Percentiles rank a stretch among this genome's conserved stretches.
Evolutionary conservation across 1,140 invertebrate species (phyloP).

Genomic region (Scaptomyza graminum): DNA sequence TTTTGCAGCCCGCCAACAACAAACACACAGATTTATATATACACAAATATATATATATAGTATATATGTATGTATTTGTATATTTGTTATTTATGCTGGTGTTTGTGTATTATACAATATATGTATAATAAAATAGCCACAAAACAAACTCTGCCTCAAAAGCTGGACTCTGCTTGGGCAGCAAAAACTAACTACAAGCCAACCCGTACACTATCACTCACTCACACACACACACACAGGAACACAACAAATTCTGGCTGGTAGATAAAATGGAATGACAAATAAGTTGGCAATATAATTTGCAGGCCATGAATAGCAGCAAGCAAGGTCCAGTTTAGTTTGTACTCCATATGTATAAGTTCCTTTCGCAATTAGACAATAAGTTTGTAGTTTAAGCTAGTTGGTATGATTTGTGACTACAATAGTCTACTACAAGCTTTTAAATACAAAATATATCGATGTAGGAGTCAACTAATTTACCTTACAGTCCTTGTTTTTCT

Average conservation of each 20-base stretch:
- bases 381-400: conserved; percentile 6
- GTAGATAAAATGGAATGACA: conserved; percentile 56
- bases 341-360: neutral
- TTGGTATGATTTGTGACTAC: neutral
- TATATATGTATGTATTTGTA: conserved; percentile 7
- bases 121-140: conserved; percentile 70
- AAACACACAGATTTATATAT: conserved; percentile 22
- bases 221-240: conserved; percentile 19
- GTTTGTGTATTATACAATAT: conserved; percentile 70
- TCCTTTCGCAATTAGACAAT: conserved; percentile 14
- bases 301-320: conserved; percentile 32
- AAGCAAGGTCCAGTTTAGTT: conserved; percentile 2
- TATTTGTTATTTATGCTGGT: conserved; percentile 58
- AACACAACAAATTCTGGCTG: conserved; percentile 45
- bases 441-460: neutral
- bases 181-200: conserved; percentile 59
- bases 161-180: conserved; percentile 42
- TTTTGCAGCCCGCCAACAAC: conserved; percentile 50
- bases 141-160: conserved; percentile 72
- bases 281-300: conserved; percentile 67
- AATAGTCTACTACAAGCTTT: neutral
- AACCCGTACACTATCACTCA: conserved; percentile 17
- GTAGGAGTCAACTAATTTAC: too few relatives aligned
- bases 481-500: too few relatives aligned
- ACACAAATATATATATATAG: conserved; percentile 37